Evolutionary conservation across 1,140 invertebrate species (phyloP).

Genomic region (Hycleus phaleratus): DNA sequence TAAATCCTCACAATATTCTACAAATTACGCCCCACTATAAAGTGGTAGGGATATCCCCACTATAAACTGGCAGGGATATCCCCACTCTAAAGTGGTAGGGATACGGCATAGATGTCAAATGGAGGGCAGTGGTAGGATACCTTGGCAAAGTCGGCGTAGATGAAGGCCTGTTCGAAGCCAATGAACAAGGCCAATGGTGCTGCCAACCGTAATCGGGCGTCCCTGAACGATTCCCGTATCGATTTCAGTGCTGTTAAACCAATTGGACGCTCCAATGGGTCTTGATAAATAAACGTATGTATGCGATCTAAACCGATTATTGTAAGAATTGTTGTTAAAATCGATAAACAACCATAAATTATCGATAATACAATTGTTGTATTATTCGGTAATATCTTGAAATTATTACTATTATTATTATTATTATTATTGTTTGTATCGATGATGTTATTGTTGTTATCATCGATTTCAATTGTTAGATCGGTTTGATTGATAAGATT

Average conservation of each 20-base stretch:
- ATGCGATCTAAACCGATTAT: conserved; percentile 46
- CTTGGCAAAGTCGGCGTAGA: conserved; percentile 63
- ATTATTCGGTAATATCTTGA: conserved; percentile 36
- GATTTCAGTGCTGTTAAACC: conserved; percentile 42
- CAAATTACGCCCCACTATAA: no score
- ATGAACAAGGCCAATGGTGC: conserved; percentile 61
- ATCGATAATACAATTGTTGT: conserved; percentile 45
- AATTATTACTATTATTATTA: conserved; percentile 1
- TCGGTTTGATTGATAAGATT: conserved; percentile 6
- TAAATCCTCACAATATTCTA: no score
- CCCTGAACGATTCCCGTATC: conserved; percentile 40
- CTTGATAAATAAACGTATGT: conserved; percentile 37
- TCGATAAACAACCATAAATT: conserved; percentile 48
- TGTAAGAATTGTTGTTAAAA: conserved; percentile 47
- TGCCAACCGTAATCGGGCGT: conserved; percentile 50
- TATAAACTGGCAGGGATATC: no score
- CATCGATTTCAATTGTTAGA: no score
- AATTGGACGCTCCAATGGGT: conserved; percentile 40
- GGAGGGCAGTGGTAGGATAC: conserved; percentile 33
- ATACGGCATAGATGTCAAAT: no score
- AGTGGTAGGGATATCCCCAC: no score
- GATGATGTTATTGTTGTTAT: no score
- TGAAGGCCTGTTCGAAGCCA: conserved; percentile 65
- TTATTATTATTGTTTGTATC: no score
- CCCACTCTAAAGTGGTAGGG: no score